phyloP scores from a whole-genome alignment of 2,113 vertebrate genomes.

The Excalfactoria chinensis region DNA sequence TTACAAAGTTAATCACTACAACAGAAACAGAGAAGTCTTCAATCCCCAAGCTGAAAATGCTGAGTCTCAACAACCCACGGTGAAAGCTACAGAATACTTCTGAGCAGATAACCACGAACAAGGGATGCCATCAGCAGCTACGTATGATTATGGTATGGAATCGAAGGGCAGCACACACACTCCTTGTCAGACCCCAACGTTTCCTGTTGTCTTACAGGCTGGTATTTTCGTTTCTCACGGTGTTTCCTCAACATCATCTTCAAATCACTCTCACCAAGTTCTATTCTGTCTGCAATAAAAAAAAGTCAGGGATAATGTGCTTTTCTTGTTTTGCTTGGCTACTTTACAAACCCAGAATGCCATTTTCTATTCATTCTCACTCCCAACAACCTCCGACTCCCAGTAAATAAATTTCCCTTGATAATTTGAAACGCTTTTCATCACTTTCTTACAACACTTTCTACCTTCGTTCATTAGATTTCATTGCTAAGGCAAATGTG shows the following conservation, averaged over 20 bases:
- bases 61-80: background rate
- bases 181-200: background rate
- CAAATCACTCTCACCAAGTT: constrained; percentile 89
- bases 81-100: background rate
- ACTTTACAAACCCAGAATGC: background rate
- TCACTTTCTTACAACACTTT: background rate
- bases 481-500: background rate
- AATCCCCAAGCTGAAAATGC: background rate
- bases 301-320: background rate
- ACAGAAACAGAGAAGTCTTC: background rate
- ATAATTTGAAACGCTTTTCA: background rate
- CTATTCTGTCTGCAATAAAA: constrained; percentile 85
- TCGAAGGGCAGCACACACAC: background rate
- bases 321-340: background rate
- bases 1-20: background rate
- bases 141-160: background rate
- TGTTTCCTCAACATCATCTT: constrained; percentile 92
- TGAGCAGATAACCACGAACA: background rate
- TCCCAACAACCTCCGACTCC: background rate
- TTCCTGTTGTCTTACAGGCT: constrained; percentile 84
- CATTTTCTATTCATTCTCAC: background rate
- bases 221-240: constrained; percentile 91
- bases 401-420: background rate
- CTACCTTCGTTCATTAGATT: background rate
- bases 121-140: background rate